These are phyloP conservation scores for Pimephales promelas DNA, from an alignment of 2,113 vertebrate species.

Conservation along the genomic window DNA sequence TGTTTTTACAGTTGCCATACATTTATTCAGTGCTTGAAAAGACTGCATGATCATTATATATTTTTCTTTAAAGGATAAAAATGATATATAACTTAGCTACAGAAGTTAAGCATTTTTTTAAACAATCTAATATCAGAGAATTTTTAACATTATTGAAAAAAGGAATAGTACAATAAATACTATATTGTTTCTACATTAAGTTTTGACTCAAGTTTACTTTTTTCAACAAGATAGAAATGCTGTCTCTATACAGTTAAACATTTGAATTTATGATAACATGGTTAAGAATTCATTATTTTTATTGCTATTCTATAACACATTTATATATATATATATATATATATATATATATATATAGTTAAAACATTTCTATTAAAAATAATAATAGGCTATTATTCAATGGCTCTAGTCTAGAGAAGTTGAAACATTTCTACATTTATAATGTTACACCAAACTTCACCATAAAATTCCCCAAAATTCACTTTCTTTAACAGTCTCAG, in stretches of 20 bases:
- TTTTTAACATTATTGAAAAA: background rate
- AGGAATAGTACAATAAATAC: background rate
- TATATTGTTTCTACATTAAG: background rate
- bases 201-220: too few species aligned
- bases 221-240: background rate
- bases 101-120: background rate
- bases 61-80: background rate
- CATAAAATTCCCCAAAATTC: background rate
- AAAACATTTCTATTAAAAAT: too few species aligned
- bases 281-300: too few species aligned
- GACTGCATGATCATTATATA: background rate
- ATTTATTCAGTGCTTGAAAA: slow-evolving; percentile 12
- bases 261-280: background rate
- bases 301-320: too few species aligned
- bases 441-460: background rate
- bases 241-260: background rate
- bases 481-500: background rate
- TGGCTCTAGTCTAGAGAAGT: too few species aligned
- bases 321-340: too few species aligned
- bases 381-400: too few species aligned
- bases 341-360: too few species aligned
- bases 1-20: slow-evolving; percentile 22
- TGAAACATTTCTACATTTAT: background rate
- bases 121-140: background rate
- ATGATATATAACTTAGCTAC: background rate